Conservation (phyloP, 2,888 invertebrate genomes). For the Cheilosia vulpina region DNA sequence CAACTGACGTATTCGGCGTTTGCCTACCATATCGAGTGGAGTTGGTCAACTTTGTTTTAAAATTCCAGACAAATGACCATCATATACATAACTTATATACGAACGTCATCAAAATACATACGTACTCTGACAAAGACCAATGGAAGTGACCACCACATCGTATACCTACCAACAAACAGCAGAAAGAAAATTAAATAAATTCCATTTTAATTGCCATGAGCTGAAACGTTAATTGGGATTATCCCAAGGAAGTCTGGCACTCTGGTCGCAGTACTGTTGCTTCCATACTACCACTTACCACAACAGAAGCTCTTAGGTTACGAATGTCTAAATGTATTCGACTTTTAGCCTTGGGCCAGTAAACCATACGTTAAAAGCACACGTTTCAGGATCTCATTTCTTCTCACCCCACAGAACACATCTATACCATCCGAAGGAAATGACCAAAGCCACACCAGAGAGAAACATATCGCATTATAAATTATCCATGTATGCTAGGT, state of each 20-base stretch:
- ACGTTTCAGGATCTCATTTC: conserved; percentile 64
- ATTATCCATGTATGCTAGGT: conserved; percentile 54
- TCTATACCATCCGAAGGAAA: conserved; percentile 42
- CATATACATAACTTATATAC: neutral
- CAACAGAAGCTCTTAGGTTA: conserved; percentile 65
- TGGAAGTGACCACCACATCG: conserved; percentile 6
- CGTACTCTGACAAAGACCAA: neutral
- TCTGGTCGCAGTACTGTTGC: conserved; percentile 48
- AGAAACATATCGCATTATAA: conserved; percentile 66
- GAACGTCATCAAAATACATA: conserved; percentile 50
- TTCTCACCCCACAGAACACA: conserved; percentile 4
- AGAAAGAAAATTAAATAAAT: conserved; percentile 73
- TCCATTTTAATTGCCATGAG: conserved; percentile 76
- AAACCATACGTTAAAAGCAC: conserved; percentile 76
- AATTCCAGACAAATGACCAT: conserved; percentile 4
- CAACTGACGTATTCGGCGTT: neutral
- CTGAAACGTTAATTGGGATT: conserved; percentile 77
- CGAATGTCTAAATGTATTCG: conserved; percentile 73
- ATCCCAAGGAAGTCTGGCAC: conserved; percentile 67
- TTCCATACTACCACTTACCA: conserved; percentile 24
- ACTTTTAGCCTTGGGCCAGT: conserved; percentile 74
- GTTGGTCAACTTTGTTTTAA: neutral
- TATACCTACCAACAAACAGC: neutral
- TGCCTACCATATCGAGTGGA: neutral
- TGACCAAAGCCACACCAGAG: conserved; percentile 54